Evolutionary conservation across 2,113 vertebrate genomes (phyloP).

Genomic region (Tauraco erythrolophus): DNA sequence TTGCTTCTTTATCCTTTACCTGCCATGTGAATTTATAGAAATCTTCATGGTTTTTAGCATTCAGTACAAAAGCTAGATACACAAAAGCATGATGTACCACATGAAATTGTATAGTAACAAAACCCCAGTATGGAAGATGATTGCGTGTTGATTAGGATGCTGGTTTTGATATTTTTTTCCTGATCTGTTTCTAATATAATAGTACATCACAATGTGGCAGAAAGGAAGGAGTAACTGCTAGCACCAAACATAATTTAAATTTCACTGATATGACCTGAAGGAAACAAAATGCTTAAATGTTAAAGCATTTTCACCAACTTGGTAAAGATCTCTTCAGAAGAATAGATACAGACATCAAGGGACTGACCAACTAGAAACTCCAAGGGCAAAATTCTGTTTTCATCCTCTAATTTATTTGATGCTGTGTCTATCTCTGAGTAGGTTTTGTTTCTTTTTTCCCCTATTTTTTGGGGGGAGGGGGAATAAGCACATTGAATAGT

Average conservation of each 20-base stretch:
- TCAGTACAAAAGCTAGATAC: background rate
- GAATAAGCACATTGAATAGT: background rate
- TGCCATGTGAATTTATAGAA: background rate
- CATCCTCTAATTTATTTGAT: background rate
- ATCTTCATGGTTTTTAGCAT: background rate
- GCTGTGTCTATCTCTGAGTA: background rate
- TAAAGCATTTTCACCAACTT: background rate
- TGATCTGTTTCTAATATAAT: background rate
- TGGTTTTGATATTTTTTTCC: background rate
- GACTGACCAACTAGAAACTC: background rate
- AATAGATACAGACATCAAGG: background rate
- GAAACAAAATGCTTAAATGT: background rate
- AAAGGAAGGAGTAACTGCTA: background rate
- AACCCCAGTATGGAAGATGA: background rate
- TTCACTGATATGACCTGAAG: background rate
- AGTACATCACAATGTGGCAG: background rate
- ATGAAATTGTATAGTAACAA: background rate
- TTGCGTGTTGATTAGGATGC: background rate
- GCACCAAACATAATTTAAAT: background rate
- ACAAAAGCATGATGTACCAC: background rate
- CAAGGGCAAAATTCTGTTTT: background rate
- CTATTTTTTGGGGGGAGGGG: no score
- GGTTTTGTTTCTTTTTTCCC: background rate
- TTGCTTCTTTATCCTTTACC: slow-evolving; percentile 12
- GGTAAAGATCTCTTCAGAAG: background rate